Base-by-base conservation (phyloP, 2,113 vertebrate species). In the Paramisgurnus dabryanus region DNA sequence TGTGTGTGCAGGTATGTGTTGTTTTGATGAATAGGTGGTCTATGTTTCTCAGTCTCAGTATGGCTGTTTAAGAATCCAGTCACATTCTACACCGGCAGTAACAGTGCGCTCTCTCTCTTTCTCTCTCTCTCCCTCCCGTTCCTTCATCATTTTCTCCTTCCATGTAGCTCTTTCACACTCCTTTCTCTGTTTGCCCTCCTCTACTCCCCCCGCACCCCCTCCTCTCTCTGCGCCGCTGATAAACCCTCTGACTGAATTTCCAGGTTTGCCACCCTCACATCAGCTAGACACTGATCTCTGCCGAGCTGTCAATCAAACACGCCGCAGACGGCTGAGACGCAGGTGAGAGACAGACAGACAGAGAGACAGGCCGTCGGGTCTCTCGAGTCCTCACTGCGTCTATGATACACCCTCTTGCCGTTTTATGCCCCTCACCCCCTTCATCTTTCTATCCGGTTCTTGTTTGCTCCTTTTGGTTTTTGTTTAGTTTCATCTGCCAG, bases 61-160 rank as follows among this genome's bases (percentile, higher is more conserved):
- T 80, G 86, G 95, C 96, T 98, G 96, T 96, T 99, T 99, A 96
- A 97, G 96, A 98, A 98, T 97, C 96, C 95, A 95, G 96, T 98
- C 97, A 98, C 97, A 99, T 98, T 96, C 95, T 90, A 95, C 90
- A 95, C 96, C 97, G 95, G 96, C 97, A 97, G 96, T 98, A 96
- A 67, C 97, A 96, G 95, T 96, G 96, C 96, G 96, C 96, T 97
- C 97, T 45, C 43, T 13, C 18, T 22, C 58, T 73, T 34, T 41
- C 34, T 22, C 43, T 10, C 50, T 61, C 79, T 50, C 53, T 53
- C 27, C 17, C 17, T 55, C 63, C 43, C 53, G 68, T 57, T 53
- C 69, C 76, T 64, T 53, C 63, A 76, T 47, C 55, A 58, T 61
- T 53, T 73, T 80, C 70, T 74, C n/a, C 22, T 57, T 74, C 49